Conservation (phyloP, 2,888 invertebrate genomes). For the Acronicta psi region DNA sequence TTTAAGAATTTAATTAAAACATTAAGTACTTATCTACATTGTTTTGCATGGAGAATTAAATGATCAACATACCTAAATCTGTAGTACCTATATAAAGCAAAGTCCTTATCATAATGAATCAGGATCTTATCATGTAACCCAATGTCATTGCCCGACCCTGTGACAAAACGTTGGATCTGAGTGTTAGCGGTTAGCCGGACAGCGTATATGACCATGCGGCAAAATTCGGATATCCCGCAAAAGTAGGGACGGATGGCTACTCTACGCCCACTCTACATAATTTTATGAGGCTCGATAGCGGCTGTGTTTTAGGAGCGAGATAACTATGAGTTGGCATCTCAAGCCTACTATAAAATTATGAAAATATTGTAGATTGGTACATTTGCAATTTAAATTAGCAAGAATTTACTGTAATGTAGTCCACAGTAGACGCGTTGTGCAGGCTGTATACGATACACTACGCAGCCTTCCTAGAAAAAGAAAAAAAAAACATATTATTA, state of each 20-base stretch:
- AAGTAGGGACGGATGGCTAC: slow-evolving; percentile 51
- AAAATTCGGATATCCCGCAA: slow-evolving; percentile 49
- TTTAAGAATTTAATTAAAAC: too few species aligned
- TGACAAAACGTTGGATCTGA: slow-evolving; percentile 3
- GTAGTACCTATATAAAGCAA: neutral
- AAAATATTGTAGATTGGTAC: slow-evolving; percentile 63
- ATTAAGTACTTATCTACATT: too few species aligned
- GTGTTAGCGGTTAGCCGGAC: slow-evolving; percentile 23
- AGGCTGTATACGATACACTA: slow-evolving; percentile 20
- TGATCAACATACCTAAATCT: too few species aligned
- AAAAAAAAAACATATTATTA: too few species aligned
- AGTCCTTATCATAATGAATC: neutral
- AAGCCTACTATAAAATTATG: slow-evolving; percentile 68
- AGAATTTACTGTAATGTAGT: slow-evolving; percentile 61
- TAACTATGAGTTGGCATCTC: slow-evolving; percentile 68
- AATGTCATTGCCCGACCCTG: neutral
- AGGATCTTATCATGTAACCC: neutral
- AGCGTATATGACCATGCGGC: slow-evolving; percentile 30
- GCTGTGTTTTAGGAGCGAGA: slow-evolving; percentile 63
- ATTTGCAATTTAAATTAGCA: slow-evolving; percentile 63
- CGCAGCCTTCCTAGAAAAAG: slow-evolving; percentile 38
- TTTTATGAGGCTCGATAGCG: slow-evolving; percentile 62
- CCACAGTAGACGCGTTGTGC: slow-evolving; percentile 15
- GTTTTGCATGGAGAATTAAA: too few species aligned
- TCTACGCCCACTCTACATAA: slow-evolving; percentile 58